Base-by-base conservation (phyloP, 2,888 invertebrate genomes). In the Petrolisthes manimaculis region DNA sequence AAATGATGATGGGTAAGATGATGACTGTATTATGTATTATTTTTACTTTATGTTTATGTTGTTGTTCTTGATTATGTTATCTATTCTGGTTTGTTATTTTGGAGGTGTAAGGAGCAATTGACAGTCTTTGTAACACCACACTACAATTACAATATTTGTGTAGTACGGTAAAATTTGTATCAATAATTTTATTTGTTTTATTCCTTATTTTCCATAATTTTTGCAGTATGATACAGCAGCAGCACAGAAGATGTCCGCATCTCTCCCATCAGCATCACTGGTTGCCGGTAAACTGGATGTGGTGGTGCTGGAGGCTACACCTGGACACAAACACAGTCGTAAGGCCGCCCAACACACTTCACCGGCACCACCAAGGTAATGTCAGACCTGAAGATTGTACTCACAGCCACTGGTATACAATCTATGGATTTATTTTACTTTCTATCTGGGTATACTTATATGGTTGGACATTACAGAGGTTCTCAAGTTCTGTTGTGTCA, bases 231-330 rank as follows among this genome's bases (percentile, higher is more conserved):
- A 98, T 93, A 96, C 96, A 4, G 93, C 94, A 6, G 95, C 96
- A 92, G 98, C 98, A 0, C 94, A 96, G 91, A 94, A 94, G 89
- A 94, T 96, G 21, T 94, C 94, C 91, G 95, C 95, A 92, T 94
- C 95, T 91, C 93, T 97, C 75, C 96, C 96, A 5, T 94, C 94
- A 89, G 86, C 90, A 3, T 93, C 95, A 54, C 92, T 93, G 82
- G 92, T 93, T 12, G 94, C 94, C 3, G 95, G 94, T 84, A 94
- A 94, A 18, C 95, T 96, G 4, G 98, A 98, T 93, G 95, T 97
- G 37, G 97, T 97, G 92, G 95, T 95, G 5, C 93, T 99, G 79
- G 98, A 99, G 93, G 95, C 96, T 0, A 96, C 96, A 85, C 83
- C 89, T 8, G 90, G 89, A 53, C 90, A 89, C 18, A 12, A 21